Evolutionary conservation across 2,888 invertebrate genomes (phyloP), one percentile per base, ranked within the genome.

Genomic region (Eupithecia exiguata): DNA sequence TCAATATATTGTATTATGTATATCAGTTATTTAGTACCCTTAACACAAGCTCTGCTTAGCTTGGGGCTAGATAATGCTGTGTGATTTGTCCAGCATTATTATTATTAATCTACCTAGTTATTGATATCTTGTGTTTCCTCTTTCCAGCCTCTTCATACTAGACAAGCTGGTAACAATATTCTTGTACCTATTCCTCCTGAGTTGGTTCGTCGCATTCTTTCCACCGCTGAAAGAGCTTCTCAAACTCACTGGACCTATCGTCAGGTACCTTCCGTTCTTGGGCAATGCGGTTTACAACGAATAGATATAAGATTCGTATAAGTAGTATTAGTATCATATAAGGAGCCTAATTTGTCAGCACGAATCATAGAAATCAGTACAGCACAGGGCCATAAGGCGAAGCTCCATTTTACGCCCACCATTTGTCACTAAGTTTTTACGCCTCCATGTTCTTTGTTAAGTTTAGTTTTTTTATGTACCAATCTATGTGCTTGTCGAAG

Each of bases 71-170:
- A n/a, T n/a, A n/a, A n/a, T n/a, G n/a, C n/a, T n/a, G n/a, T n/a
- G n/a, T n/a, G n/a, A n/a, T n/a, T n/a, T n/a, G n/a, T n/a, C n/a
- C n/a, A n/a, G n/a, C n/a, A n/a, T n/a, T n/a, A n/a, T n/a, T n/a
- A n/a, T n/a, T n/a, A n/a, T 30, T 30, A 30, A 4, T 30, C 30
- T 30, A 30, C 30, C 30, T 30, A 30, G 2, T 30, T 3, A 30
- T 30, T 30, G 30, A 30, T 30, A 30, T 30, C 30, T 30, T 30
- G 30, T 30, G 30, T 30, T 30, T 30, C 30, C n/a, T n/a, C n/a
- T n/a, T 74, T 72, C 10, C 92, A 96, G 96, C 76, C 84, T 96
- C 36, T 95, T 91, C 86, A 84, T 95, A 1, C 63, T 95, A 75
- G 95, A 96, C 83, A 89, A 91, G 46, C 71, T 95, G 21, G 92